Percentiles rank a stretch among this genome's conserved stretches.
Evolutionary conservation across 2,888 invertebrate species (phyloP).

Genomic region (Eudasyphora cyanicolor): DNA sequence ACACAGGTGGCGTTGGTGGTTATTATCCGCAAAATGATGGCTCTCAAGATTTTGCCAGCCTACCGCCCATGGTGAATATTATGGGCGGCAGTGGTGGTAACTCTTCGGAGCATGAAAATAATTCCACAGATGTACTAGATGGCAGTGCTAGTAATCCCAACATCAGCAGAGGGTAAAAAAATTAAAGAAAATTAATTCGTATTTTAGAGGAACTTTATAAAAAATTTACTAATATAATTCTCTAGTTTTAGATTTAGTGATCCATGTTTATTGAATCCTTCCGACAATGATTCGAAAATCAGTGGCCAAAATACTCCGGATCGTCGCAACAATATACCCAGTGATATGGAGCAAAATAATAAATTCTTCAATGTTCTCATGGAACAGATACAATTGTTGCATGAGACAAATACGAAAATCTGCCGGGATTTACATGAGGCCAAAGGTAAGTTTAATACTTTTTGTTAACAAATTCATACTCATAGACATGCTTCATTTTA

Average conservation of each 20-base stretch:
- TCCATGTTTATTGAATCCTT: constrained; percentile 79
- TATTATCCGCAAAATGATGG: constrained; percentile 72
- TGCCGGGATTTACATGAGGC: constrained; percentile 88
- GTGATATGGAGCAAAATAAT: constrained; percentile 75
- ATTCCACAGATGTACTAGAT: constrained; percentile 77
- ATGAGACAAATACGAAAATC: constrained; percentile 87
- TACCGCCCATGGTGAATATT: constrained; percentile 86
- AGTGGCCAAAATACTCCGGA: constrained; percentile 79
- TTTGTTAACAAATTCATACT: not conserved
- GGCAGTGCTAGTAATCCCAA: constrained; percentile 78
- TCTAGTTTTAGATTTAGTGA: constrained; percentile 79
- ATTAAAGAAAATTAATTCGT: not conserved
- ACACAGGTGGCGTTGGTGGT: constrained; percentile 65
- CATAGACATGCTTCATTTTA: constrained; percentile 22
- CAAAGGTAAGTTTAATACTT: constrained; percentile 81
- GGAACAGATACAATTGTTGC: constrained; percentile 87
- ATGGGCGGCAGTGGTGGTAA: constrained; percentile 70
- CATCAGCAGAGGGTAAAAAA: constrained; percentile 75
- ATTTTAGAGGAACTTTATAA: too few relatives aligned
- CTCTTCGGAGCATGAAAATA: constrained; percentile 75
- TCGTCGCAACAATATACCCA: constrained; percentile 71
- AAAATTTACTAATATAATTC: not conserved
- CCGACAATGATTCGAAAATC: constrained; percentile 79
- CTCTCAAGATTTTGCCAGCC: constrained; percentile 83
- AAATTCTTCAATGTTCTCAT: constrained; percentile 82